Percentiles rank a stretch among this genome's conserved stretches.
These are phyloP conservation scores for Tanypteryx hageni DNA, from an alignment of 2,888 invertebrate genomes.

Conservation along the genomic window DNA sequence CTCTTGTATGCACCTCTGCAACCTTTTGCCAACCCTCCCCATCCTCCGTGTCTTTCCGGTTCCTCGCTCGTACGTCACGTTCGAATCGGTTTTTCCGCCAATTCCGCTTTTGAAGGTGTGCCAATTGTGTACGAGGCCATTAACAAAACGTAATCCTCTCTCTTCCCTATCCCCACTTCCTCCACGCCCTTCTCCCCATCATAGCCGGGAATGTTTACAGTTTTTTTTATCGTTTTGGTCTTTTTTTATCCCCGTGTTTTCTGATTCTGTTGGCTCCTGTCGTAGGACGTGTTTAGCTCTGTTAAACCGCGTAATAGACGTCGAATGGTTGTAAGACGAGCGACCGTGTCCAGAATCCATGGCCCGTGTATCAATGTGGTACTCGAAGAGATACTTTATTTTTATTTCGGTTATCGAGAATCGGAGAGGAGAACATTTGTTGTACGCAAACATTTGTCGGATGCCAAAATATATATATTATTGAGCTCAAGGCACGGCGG, in stretches of 20 bases:
- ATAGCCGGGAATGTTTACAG: not conserved
- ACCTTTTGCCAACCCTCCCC: not conserved
- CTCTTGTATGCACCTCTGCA: not conserved
- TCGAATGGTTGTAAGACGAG: not conserved
- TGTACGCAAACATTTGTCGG: no score
- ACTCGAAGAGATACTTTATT: no score
- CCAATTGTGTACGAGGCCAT: conserved; percentile 28
- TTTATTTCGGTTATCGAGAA: no score
- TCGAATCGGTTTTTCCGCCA: not conserved
- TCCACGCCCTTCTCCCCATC: not conserved
- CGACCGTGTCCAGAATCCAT: not conserved
- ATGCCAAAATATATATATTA: no score
- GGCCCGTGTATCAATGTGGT: no score
- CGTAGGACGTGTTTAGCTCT: conserved; percentile 13
- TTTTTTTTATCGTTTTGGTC: not conserved
- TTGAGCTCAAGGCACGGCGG: no score
- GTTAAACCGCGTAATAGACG: conserved; percentile 8
- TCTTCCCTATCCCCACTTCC: not conserved
- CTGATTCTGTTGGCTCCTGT: conserved; percentile 13
- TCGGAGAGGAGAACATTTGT: no score
- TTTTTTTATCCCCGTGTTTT: not conserved
- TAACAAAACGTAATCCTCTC: conserved; percentile 22
- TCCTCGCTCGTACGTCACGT: not conserved
- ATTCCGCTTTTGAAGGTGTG: conserved; percentile 21
- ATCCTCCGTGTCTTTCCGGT: not conserved